Percentiles rank a stretch among this genome's conserved stretches.
Evolutionary conservation across 1,140 invertebrate genomes (phyloP).

Genomic region (Brachionus paranguensis): DNA sequence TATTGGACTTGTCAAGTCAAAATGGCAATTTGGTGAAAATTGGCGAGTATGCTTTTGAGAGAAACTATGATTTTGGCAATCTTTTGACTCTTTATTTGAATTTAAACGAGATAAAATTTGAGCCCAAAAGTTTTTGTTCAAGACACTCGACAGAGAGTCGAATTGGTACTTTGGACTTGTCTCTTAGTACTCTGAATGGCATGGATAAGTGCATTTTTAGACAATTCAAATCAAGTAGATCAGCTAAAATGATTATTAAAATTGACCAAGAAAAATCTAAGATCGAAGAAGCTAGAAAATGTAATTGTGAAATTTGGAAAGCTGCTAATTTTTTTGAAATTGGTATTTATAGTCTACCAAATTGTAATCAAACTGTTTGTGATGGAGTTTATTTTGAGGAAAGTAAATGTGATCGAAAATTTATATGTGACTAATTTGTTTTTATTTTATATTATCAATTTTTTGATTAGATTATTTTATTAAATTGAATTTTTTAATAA

Average conservation of each 20-base stretch:
- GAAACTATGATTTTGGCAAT: neutral
- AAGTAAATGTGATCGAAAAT: neutral
- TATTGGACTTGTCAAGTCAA: conserved; percentile 31
- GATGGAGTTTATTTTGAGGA: neutral
- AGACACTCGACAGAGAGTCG: neutral
- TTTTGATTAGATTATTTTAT: no score
- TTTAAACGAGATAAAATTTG: neutral
- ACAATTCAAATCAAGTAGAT: neutral
- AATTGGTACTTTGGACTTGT: neutral
- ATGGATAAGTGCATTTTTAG: neutral
- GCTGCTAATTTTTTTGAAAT: neutral
- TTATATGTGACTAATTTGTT: neutral
- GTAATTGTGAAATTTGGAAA: neutral
- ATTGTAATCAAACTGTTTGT: neutral
- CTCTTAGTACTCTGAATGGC: neutral
- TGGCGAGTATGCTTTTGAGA: neutral
- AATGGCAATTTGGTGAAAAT: conserved; percentile 1
- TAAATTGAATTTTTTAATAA: no score
- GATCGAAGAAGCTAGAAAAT: neutral
- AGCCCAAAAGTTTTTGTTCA: conserved; percentile 11
- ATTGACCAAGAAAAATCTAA: neutral
- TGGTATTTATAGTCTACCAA: neutral
- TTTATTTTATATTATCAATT: neutral
- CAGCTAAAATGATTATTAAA: neutral
- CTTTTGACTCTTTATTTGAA: conserved; percentile 6